A percentile compares a stretch with the other conserved stretches of the same genome.
Conservation (phyloP, 2,113 vertebrate species). For the Myanophis thanlyinensis region DNA sequence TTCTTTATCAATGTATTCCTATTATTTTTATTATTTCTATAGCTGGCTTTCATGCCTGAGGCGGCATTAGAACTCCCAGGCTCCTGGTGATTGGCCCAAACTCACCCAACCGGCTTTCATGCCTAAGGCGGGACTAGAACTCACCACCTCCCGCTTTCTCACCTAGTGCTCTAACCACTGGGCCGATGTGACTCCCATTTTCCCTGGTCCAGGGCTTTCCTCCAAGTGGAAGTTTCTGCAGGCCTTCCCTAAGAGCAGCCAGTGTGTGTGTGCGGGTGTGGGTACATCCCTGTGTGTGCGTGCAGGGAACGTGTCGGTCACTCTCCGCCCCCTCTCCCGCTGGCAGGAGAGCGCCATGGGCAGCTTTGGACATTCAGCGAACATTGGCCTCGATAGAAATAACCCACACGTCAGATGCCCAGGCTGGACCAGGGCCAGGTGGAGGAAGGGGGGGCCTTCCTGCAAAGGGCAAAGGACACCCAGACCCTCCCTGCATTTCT, state of each 20-base stretch:
- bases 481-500: accelerated
- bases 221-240: not conserved
- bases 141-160: too few species aligned
- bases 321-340: not conserved
- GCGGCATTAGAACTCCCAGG: too few species aligned
- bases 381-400: conserved; percentile 2
- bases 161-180: too few species aligned
- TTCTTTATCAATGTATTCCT: not conserved
- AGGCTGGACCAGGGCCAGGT: not conserved
- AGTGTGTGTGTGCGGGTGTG: accelerated
- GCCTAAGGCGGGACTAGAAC: too few species aligned
- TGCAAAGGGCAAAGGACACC: not conserved
- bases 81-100: too few species aligned
- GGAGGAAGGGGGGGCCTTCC: not conserved
- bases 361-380: not conserved
- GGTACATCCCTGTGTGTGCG: not conserved
- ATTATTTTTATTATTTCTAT: not conserved
- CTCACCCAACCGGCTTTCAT: too few species aligned
- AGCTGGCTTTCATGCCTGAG: not conserved
- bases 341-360: not conserved
- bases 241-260: not conserved
- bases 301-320: too few species aligned
- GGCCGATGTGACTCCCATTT: too few species aligned
- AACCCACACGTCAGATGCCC: not conserved
- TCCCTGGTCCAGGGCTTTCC: not conserved